Conservation (phyloP, 2,888 invertebrate species). For the Pyrrhia umbra region DNA sequence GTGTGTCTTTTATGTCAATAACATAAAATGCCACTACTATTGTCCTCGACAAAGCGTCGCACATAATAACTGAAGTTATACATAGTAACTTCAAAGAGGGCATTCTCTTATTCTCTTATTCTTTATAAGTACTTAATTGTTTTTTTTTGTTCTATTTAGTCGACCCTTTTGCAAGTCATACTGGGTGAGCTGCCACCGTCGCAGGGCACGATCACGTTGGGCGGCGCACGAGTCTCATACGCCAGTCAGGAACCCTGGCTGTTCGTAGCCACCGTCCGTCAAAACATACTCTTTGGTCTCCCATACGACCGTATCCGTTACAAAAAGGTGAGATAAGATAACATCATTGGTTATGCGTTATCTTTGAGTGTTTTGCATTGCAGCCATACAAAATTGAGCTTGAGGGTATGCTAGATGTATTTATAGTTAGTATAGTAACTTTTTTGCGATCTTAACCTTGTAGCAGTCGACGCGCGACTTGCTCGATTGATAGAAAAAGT, state of each 20-base stretch:
- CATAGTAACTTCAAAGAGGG: not conserved
- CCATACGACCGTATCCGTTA: constrained; percentile 89
- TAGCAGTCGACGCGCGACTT: not conserved
- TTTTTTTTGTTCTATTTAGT: constrained; percentile 77
- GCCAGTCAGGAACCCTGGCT: constrained; percentile 96
- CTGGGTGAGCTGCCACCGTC: constrained; percentile 92
- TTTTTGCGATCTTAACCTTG: not conserved
- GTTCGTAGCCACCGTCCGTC: constrained; percentile 92
- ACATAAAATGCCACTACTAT: constrained; percentile 2
- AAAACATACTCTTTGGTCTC: constrained; percentile 95
- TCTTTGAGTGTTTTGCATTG: not conserved
- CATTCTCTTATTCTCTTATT: too few relatives aligned
- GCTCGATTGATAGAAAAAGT: too few relatives aligned
- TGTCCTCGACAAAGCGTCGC: constrained; percentile 7
- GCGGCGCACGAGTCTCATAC: constrained; percentile 92
- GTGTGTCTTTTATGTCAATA: constrained; percentile 10
- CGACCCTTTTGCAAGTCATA: constrained; percentile 92
- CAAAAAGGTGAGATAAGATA: constrained; percentile 78
- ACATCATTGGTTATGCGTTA: constrained; percentile 2
- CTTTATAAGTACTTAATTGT: not conserved
- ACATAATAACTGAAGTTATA: not conserved
- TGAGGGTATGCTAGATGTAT: not conserved
- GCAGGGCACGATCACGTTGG: constrained; percentile 90
- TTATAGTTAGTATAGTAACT: not conserved
- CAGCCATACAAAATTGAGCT: not conserved